These are phyloP conservation scores for Larimichthys polyactis DNA, from an alignment of 2,113 vertebrate genomes.

Conservation along the genomic window DNA sequence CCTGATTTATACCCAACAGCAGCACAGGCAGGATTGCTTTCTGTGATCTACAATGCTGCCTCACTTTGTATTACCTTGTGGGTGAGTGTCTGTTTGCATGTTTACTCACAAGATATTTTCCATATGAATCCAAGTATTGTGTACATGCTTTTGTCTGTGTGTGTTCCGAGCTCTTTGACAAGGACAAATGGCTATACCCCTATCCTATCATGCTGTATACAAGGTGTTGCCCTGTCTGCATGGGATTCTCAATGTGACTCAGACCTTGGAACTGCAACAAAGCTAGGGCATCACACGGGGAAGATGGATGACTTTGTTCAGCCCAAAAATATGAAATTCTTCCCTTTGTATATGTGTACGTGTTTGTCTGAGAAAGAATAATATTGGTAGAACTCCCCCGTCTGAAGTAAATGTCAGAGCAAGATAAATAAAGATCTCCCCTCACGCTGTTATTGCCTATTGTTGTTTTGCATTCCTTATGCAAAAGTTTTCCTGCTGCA, in stretches of 20 bases:
- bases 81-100: background rate
- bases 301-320: constrained; percentile 73
- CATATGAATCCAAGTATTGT: background rate
- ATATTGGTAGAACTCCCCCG: constrained; percentile 48
- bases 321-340: constrained; percentile 57
- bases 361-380: constrained; percentile 59
- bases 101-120: constrained; percentile 26
- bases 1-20: constrained; percentile 42
- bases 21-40: background rate
- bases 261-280: constrained; percentile 67
- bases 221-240: constrained; percentile 56
- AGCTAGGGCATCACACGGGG: constrained; percentile 49
- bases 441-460: constrained; percentile 66
- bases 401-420: constrained; percentile 74
- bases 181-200: constrained; percentile 62
- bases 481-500: constrained; percentile 52
- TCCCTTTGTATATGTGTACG: constrained; percentile 48
- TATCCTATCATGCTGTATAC: constrained; percentile 40
- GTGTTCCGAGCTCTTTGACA: constrained; percentile 50
- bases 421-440: constrained; percentile 70
- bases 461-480: constrained; percentile 69
- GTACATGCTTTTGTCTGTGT: constrained; percentile 15
- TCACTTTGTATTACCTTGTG: background rate
- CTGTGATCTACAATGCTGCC: constrained; percentile 43
- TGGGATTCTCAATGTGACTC: constrained; percentile 67